A percentile compares a stretch with the other conserved stretches of the same genome.
Conservation (phyloP, 2,797 vertebrate genomes). For the Squalus acanthias region DNA sequence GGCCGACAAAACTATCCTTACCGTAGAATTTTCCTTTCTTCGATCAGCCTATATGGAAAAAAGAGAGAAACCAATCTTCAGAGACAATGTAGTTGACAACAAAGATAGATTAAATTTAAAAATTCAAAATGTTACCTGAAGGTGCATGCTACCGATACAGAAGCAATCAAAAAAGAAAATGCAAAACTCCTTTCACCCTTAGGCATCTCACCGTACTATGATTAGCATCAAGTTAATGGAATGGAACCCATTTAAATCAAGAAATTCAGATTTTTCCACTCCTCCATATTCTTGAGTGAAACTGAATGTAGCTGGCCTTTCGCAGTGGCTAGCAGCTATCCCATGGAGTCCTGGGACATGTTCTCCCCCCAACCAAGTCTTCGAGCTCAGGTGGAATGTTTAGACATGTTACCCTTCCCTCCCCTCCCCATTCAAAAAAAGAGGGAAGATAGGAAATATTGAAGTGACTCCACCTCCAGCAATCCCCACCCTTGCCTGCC, state of each 20-base stretch:
- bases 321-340: not conserved
- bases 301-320: not conserved
- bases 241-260: not conserved
- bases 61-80: not conserved
- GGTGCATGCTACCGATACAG: not conserved
- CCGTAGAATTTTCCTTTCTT: constrained; percentile 29
- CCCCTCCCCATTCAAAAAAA: not conserved
- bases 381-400: not conserved
- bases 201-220: not conserved
- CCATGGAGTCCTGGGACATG: not conserved
- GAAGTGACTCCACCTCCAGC: not conserved
- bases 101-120: not conserved
- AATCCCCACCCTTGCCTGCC: not conserved
- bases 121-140: not conserved
- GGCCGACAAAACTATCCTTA: not conserved
- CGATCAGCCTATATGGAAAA: not conserved
- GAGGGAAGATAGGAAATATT: not conserved
- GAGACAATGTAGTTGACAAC: not conserved
- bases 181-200: not conserved
- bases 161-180: not conserved
- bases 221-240: not conserved
- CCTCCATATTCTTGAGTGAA: not conserved
- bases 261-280: not conserved
- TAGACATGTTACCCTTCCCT: not conserved
- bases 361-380: not conserved